A percentile compares a stretch with the other conserved stretches of the same genome.
Evolutionary conservation across 2,113 vertebrate genomes (phyloP).

Genomic region (Brachyistius frenatus): DNA sequence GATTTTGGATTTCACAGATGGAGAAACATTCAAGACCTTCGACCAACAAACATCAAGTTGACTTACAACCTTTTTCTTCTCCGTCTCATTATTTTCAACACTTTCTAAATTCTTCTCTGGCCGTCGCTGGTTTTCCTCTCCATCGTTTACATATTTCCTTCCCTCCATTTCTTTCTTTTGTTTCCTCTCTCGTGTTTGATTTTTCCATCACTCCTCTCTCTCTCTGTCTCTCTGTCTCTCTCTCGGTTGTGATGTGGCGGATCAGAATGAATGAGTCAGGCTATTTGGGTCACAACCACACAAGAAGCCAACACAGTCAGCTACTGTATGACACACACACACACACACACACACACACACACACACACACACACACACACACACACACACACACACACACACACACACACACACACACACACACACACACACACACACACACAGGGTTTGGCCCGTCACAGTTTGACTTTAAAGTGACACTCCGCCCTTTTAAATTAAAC

Average conservation of each 20-base stretch:
- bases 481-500: no score
- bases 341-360: neutral
- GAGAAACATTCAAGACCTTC: no score
- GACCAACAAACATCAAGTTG: neutral
- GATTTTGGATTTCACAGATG: no score
- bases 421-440: slow-evolving; percentile 31
- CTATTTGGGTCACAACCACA: slow-evolving; percentile 58
- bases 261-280: slow-evolving; percentile 62
- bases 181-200: neutral
- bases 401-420: slow-evolving; percentile 14
- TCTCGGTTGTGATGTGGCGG: slow-evolving; percentile 19
- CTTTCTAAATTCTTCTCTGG: neutral
- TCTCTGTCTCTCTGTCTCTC: neutral
- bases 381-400: neutral
- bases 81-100: slow-evolving; percentile 47
- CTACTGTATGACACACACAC: slow-evolving; percentile 47
- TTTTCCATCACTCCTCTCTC: slow-evolving; percentile 24
- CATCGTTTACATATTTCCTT: neutral
- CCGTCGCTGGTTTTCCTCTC: neutral
- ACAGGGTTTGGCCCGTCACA: neutral
- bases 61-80: slow-evolving; percentile 26
- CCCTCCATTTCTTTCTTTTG: neutral
- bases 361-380: neutral
- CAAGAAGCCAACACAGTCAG: slow-evolving; percentile 43
- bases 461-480: no score